Conservation (phyloP, 2,888 invertebrate species). For the Archaeoteleia sp. region DNA sequence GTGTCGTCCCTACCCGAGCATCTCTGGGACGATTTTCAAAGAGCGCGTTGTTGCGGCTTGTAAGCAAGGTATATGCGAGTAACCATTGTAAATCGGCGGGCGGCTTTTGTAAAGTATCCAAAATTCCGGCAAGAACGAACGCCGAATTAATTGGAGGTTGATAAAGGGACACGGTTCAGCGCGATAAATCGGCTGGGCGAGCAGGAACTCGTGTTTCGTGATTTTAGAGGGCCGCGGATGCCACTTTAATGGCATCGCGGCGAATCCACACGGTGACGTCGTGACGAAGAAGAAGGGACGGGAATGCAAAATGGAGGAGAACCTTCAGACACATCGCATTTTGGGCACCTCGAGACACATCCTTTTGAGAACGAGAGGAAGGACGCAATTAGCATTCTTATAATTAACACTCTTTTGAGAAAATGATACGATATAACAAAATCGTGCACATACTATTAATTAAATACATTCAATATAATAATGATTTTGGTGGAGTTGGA, state of each 20-base stretch:
- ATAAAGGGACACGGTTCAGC: constrained; percentile 24
- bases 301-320: constrained; percentile 4
- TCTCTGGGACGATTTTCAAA: background rate
- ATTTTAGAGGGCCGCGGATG: constrained; percentile 17
- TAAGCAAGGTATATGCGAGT: background rate
- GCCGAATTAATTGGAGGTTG: constrained; percentile 5
- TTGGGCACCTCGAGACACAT: too few species aligned
- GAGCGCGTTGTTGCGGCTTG: constrained; percentile 1
- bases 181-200: constrained; percentile 19
- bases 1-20: background rate
- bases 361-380: background rate
- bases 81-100: background rate
- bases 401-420: background rate
- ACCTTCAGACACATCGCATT: constrained; percentile 7
- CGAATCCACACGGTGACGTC: background rate
- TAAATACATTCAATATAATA: too few species aligned
- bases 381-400: background rate
- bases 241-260: constrained; percentile 17
- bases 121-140: constrained; percentile 2
- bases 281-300: constrained; percentile 1
- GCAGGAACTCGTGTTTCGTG: constrained; percentile 18
- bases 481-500: too few species aligned
- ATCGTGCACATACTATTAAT: background rate
- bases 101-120: constrained; percentile 1
- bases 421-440: background rate